Conservation (phyloP, 2,113 vertebrate species). For the Lipophrys pholis region DNA sequence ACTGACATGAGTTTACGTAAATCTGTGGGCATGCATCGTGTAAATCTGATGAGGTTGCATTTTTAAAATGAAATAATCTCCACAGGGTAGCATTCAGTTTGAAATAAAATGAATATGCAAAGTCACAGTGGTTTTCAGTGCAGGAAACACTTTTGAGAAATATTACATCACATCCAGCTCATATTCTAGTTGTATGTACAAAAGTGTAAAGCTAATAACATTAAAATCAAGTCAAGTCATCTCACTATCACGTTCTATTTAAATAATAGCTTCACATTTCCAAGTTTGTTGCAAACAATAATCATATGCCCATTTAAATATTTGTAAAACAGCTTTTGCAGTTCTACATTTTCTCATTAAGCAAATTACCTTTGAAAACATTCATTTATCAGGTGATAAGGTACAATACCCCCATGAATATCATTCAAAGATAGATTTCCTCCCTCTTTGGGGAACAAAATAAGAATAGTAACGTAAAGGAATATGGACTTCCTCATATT, state of each 20-base stretch:
- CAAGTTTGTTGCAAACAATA: conserved; percentile 1
- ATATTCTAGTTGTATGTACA: background rate
- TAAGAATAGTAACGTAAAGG: no score
- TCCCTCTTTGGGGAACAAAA: no score
- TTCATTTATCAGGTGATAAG: background rate
- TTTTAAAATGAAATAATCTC: conserved; percentile 20
- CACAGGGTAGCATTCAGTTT: conserved; percentile 46
- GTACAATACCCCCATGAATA: background rate
- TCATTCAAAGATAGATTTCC: no score
- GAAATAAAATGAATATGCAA: conserved; percentile 42
- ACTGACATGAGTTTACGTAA: no score
- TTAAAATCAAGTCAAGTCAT: background rate
- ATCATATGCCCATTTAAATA: background rate
- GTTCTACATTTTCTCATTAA: background rate
- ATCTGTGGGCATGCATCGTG: no score
- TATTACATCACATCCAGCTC: background rate
- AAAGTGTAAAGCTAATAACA: background rate
- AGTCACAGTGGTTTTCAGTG: conserved; percentile 61
- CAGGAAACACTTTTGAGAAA: background rate
- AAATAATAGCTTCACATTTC: background rate
- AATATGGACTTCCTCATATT: no score
- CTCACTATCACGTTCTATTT: background rate
- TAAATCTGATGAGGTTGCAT: no score
- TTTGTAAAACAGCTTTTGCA: conserved; percentile 1
- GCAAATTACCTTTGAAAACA: background rate